Base-by-base conservation (phyloP, 1,140 invertebrate species). In the Nasonia longicornis region DNA sequence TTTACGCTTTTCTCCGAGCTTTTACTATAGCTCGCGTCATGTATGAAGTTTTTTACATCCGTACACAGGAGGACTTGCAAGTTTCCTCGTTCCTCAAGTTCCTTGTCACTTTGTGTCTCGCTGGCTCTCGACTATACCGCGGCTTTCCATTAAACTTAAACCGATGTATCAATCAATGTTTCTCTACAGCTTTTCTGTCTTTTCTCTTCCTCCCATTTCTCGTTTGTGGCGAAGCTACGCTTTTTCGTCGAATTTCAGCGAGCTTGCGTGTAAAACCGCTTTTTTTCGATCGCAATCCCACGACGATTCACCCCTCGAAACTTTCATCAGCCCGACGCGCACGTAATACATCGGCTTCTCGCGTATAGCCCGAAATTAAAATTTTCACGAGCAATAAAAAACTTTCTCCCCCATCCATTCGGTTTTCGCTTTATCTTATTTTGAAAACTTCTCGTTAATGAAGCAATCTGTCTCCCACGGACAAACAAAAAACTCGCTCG, bases 381-480 rank as follows among this genome's bases (percentile, higher is more conserved):
- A 79, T 63, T 79, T 72, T 79, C 52, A 78, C 16, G 29, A 48
- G 11, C 31, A 76, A 77, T 64, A 82, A 82, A 77, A 77, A 73
- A 77, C 75, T 73, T 77, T 2, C 26, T 26, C 26, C 69, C 6
- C 63, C 66, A 66, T 63, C 80, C 71, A 75, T 77, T 81, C 74
- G 79, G 7, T 73, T 82, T 73, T 45, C 74, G 16, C 58, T 77
- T 52, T 77, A 82, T 78, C 80, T 82, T 77, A 78, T 82, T 82
- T 82, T 38, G 73, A 77, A 82, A 82, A 82, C 69, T 82, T 82
- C 67, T 52, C 80, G 76, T 82, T 82, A 79, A 82, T 82, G 81
- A 82, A 82, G 72, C 81, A 82, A 79, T 82, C 77, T 79, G 76
- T 82, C 81, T 79, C 72, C 31, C 58, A 11, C 26, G 22, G 38